phyloP scores from a whole-genome alignment of 2,797 vertebrate genomes.

The Arctocebus calabarensis region DNA sequence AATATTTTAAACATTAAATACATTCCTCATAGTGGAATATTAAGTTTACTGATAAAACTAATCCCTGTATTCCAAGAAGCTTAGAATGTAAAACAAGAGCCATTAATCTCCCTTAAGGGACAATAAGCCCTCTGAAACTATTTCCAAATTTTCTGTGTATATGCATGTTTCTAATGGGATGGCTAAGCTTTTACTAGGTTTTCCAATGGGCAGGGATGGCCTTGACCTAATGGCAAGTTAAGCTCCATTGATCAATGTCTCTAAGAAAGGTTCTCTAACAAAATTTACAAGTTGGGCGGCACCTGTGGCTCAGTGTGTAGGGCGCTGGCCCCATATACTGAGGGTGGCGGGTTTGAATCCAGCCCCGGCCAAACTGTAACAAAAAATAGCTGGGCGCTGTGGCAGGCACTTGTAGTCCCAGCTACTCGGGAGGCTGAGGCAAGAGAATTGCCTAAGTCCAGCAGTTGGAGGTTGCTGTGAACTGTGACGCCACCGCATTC shows the following conservation, averaged over 20 bases:
- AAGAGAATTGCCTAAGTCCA: too few species aligned
- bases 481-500: too few species aligned
- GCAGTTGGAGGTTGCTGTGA: too few species aligned
- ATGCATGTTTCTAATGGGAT: conserved; percentile 12
- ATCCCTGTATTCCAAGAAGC: conserved; percentile 33
- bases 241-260: neutral
- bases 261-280: neutral
- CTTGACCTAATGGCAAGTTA: conserved; percentile 13
- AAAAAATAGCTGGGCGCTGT: too few species aligned
- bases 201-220: neutral
- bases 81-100: neutral
- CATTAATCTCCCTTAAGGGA: neutral
- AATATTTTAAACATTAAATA: conserved; percentile 37
- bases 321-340: too few species aligned
- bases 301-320: too few species aligned
- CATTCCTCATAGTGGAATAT: conserved; percentile 4
- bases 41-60: conserved; percentile 46
- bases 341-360: too few species aligned
- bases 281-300: neutral
- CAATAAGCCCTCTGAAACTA: neutral
- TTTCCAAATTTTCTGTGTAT: neutral
- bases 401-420: too few species aligned
- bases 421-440: too few species aligned
- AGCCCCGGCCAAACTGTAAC: too few species aligned
- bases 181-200: neutral